Percentiles rank a stretch among this genome's conserved stretches.
These are phyloP conservation scores for Holothuria glaberrima DNA, from an alignment of 35 echinoderm and acorn worm genomes.

Conservation along the genomic window DNA sequence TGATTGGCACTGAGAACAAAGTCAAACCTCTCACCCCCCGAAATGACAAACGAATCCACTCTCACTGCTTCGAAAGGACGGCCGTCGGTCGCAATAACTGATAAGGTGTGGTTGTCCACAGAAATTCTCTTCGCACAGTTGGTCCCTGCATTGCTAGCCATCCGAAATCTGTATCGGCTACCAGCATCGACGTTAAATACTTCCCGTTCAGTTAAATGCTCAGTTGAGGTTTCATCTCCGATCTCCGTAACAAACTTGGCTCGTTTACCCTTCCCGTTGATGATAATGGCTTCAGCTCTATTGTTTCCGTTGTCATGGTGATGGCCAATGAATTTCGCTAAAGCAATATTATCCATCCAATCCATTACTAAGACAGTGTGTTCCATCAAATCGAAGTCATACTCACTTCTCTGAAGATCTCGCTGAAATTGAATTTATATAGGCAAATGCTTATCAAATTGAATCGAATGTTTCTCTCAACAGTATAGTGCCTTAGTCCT, in stretches of 20 bases:
- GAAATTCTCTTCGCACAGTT: constrained; percentile 79
- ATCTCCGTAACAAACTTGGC: neutral
- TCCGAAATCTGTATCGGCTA: constrained; percentile 73
- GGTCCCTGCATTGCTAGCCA: constrained; percentile 84
- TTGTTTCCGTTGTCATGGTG: constrained; percentile 86
- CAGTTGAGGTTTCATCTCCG: neutral
- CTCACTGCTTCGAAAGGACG: constrained; percentile 53
- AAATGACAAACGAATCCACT: constrained; percentile 74
- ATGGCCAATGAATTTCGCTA: constrained; percentile 80
- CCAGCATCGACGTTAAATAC: constrained; percentile 27
- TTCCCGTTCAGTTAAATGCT: constrained; percentile 31
- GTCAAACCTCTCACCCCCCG: constrained; percentile 74
- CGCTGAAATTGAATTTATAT: neutral
- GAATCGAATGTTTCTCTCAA: too few species aligned
- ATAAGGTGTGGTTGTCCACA: constrained; percentile 75
- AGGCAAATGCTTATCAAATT: too few species aligned
- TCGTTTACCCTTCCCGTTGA: constrained; percentile 88
- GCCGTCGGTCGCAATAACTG: constrained; percentile 88
- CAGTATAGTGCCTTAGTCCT: too few species aligned
- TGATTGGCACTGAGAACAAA: constrained; percentile 63
- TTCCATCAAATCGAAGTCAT: constrained; percentile 79
- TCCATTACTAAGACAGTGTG: constrained; percentile 80
- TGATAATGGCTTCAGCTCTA: constrained; percentile 84
- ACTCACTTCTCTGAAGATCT: constrained; percentile 60
- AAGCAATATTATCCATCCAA: constrained; percentile 79